Conservation (phyloP, 2,888 invertebrate species). For the Lasioglossum figueresi region DNA sequence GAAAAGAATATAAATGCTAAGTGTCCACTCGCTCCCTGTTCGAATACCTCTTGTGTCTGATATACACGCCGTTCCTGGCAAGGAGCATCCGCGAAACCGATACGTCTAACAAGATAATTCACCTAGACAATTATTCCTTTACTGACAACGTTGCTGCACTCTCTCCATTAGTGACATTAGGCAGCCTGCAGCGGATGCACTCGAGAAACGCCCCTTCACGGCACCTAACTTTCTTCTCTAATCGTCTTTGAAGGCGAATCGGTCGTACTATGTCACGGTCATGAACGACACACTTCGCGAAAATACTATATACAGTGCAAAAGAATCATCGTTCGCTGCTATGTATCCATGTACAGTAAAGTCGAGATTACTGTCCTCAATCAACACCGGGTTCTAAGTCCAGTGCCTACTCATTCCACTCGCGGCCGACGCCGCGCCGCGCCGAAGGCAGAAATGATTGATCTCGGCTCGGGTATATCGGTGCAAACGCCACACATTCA, state of each 20-base stretch:
- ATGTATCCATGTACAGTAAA: too few relatives aligned
- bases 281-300: slow-evolving; percentile 1
- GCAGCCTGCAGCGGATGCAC: slow-evolving; percentile 45
- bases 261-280: slow-evolving; percentile 12
- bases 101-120: slow-evolving; percentile 40
- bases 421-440: too few relatives aligned
- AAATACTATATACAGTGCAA: background rate
- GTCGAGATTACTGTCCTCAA: too few relatives aligned
- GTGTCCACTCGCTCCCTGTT: background rate
- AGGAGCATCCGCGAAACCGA: slow-evolving; percentile 1
- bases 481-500: too few relatives aligned
- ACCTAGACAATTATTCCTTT: slow-evolving; percentile 56
- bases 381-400: too few relatives aligned
- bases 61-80: background rate
- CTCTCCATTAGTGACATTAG: slow-evolving; percentile 67
- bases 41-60: background rate
- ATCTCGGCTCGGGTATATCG: too few relatives aligned
- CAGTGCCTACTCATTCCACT: too few relatives aligned
- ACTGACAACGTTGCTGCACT: slow-evolving; percentile 26
- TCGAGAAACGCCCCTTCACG: slow-evolving; percentile 43
- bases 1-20: slow-evolving; percentile 60
- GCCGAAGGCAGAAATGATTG: too few relatives aligned
- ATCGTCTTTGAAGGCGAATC: slow-evolving; percentile 58
- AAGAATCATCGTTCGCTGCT: too few relatives aligned
- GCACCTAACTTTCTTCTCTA: slow-evolving; percentile 49